Evolutionary conservation across 2,113 vertebrate genomes (phyloP).

Genomic region (Microcebus tavaratra): DNA sequence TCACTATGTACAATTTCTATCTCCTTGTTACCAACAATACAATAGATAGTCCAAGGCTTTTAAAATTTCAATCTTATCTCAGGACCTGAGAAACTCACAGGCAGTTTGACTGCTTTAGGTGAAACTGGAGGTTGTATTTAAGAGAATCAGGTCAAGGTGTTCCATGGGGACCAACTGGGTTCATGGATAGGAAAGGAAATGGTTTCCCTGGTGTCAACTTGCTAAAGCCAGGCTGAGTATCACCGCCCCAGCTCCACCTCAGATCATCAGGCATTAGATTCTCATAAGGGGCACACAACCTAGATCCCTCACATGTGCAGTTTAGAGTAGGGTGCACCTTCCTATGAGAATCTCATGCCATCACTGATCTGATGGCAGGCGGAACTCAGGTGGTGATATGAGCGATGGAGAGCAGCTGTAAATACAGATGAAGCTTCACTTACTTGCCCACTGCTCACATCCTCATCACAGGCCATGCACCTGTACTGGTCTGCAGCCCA

Average conservation of each 20-base stretch:
- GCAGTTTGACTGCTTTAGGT: background rate
- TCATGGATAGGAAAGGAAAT: background rate
- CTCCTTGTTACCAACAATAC: background rate
- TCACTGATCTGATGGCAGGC: too few relatives aligned
- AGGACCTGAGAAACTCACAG: background rate
- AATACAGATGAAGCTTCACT: too few relatives aligned
- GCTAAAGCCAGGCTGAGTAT: background rate
- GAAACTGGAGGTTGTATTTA: background rate
- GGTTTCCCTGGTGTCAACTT: background rate
- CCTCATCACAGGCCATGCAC: too few relatives aligned
- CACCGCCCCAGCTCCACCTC: too few relatives aligned
- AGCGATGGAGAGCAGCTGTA: too few relatives aligned
- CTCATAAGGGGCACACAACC: too few relatives aligned
- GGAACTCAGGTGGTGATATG: too few relatives aligned
- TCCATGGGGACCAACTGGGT: background rate
- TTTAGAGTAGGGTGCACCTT: too few relatives aligned
- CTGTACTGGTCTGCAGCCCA: too few relatives aligned
- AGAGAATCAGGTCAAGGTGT: background rate
- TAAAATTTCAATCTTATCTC: background rate
- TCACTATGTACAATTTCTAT: background rate
- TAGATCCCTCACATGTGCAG: too few relatives aligned
- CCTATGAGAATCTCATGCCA: too few relatives aligned
- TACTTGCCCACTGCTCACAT: rapidly evolving
- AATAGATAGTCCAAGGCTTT: background rate
- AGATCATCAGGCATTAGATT: too few relatives aligned